Evolutionary conservation across 2,113 vertebrate genomes (phyloP), one percentile per base, ranked within the genome.

Genomic region (Muscicapa adusta): DNA sequence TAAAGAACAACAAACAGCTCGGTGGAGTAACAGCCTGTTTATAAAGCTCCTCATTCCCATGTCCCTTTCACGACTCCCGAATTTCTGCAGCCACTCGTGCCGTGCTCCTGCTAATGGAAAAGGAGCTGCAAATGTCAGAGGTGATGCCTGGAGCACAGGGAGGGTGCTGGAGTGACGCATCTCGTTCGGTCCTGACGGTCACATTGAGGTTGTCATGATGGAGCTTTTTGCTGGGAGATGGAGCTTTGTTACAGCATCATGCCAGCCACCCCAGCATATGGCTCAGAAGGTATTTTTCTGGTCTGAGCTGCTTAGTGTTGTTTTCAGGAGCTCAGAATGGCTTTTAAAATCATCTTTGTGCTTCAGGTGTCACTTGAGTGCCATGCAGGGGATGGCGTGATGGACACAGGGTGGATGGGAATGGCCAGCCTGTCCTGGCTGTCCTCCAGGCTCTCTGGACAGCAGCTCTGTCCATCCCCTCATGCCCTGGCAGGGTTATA

Each of bases 1-100:
- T 78, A 45, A 93, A 90, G 95, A 92, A 57, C 96, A 51, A 84
- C 97, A 89, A 98, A 97, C 97, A 48, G 57, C 85, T 71, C 86
- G 11, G 63, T 62, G 24, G 81, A 96, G 54, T 67, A 95, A 54
- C 85, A 88, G 88, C 96, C 82, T 24, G 24, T 83, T 93, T 79
- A 58, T 92, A 73, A 84, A 93, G 80, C 95, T 47, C 86, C 87
- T 97, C 23, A 8, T 56, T 42, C 91, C 9, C 18, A 13, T 63
- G 36, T 79, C 45, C 89, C 95, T 91, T 84, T 6, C 5, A 54
- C 15, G 3, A 18, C 62, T 77, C 72, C 53, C 7, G 5, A 8
- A 24, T 45, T 17, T 40, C 23, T 91, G 93, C 70, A 8, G 53
- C 88, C 57, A 4, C 82, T 50, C 5, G 31, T 20, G 71, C 70